phyloP scores from a whole-genome alignment of 2,888 invertebrate genomes.

The Blastobasis adustella region DNA sequence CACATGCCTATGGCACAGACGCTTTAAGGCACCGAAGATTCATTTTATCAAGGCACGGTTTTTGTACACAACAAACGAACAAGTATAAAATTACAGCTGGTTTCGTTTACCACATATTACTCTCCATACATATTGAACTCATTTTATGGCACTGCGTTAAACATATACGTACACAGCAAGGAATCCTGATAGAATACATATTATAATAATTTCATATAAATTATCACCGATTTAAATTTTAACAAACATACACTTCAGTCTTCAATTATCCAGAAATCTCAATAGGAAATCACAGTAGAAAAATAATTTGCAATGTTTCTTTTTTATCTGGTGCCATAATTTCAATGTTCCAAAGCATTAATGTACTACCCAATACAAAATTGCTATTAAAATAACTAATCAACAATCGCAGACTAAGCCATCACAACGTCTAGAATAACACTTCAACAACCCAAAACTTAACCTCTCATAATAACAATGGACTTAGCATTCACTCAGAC shows the following conservation, averaged over 20 bases:
- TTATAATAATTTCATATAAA: constrained; percentile 5
- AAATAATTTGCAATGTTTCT: constrained; percentile 36
- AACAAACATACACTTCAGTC: constrained; percentile 47
- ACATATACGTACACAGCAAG: constrained; percentile 37
- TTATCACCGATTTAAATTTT: neutral
- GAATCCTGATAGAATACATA: constrained; percentile 30
- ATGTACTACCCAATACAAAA: too few species aligned
- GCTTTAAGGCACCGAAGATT: constrained; percentile 45
- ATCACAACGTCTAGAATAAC: too few species aligned
- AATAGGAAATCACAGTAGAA: constrained; percentile 64
- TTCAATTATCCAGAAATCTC: constrained; percentile 65
- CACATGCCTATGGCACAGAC: constrained; percentile 50
- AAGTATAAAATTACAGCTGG: neutral
- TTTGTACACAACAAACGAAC: constrained; percentile 26
- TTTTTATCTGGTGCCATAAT: constrained; percentile 44
- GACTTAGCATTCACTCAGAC: constrained; percentile 68
- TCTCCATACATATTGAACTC: constrained; percentile 30
- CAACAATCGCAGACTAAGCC: too few species aligned
- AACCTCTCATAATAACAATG: too few species aligned
- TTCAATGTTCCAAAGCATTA: neutral
- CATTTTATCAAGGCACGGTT: constrained; percentile 40
- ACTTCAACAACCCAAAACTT: too few species aligned
- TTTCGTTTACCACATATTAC: too few species aligned
- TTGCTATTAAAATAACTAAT: too few species aligned
- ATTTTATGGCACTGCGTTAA: constrained; percentile 63